phyloP scores from a whole-genome alignment of 2,888 invertebrate species.

The Diadegma fenestrale region DNA sequence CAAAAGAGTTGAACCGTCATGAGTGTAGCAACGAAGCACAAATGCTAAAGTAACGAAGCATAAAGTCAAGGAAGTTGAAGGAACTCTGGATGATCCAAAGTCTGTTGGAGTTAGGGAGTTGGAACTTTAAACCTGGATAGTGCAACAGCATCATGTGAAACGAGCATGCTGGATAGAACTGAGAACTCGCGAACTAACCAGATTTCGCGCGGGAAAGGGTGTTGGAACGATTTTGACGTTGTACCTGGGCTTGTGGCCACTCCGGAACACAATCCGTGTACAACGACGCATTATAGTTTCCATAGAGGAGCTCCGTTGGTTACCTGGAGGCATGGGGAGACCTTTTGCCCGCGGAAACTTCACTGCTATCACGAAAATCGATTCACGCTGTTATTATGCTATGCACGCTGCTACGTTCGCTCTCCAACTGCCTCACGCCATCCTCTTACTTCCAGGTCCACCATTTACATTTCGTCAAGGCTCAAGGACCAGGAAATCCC shows the following conservation, averaged over 20 bases:
- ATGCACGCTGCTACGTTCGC: slow-evolving; percentile 23
- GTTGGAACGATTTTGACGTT: slow-evolving; percentile 42
- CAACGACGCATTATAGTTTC: slow-evolving; percentile 39
- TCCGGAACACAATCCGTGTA: slow-evolving; percentile 23
- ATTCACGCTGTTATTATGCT: slow-evolving; percentile 51
- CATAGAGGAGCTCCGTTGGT: slow-evolving; percentile 32
- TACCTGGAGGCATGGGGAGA: slow-evolving; percentile 35
- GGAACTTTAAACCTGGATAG: slow-evolving; percentile 20
- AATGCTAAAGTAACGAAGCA: slow-evolving; percentile 3
- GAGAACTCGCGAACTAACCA: slow-evolving; percentile 54
- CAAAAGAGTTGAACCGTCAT: slow-evolving; percentile 3
- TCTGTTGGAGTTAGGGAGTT: slow-evolving; percentile 32
- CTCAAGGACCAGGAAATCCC: slow-evolving; percentile 35
- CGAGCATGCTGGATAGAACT: slow-evolving; percentile 35
- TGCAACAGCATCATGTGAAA: slow-evolving; percentile 13
- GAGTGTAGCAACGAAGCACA: not conserved
- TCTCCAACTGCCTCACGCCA: slow-evolving; percentile 27
- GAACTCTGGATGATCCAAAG: slow-evolving; percentile 44
- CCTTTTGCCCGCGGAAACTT: slow-evolving; percentile 37
- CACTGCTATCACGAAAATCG: slow-evolving; percentile 46
- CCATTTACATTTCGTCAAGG: slow-evolving; percentile 19
- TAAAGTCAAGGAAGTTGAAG: slow-evolving; percentile 37
- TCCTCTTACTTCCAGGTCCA: slow-evolving; percentile 15
- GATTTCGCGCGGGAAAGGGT: slow-evolving; percentile 43
- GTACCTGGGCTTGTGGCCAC: slow-evolving; percentile 28